Evolutionary conservation across 2,888 invertebrate genomes (phyloP), one percentile per base, ranked within the genome.

Genomic region (Brachyptera putata): DNA sequence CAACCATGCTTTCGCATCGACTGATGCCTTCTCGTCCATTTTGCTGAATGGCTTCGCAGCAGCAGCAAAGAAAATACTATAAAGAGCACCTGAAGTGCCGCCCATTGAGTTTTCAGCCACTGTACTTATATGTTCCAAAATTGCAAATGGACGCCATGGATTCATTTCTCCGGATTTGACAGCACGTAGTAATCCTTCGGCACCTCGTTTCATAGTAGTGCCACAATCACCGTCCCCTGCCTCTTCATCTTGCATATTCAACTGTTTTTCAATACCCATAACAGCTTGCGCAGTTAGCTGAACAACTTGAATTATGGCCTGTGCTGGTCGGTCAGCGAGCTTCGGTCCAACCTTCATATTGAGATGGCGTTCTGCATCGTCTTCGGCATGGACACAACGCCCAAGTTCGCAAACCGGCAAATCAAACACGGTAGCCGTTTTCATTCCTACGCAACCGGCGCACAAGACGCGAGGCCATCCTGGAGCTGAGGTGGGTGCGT

Each of bases 161-260:
- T 25, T 26, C 14, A 63, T 3, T n/a, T 46, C 36, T 9, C 30
- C 50, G 11, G 56, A 34, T 13, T 34, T 18, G 4, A 61, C 24
- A 16, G 63, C 61, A 24, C 49, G n/a, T 11, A 56, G 26, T 5
- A 61, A 37, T 80, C 82, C 81, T 67, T 78, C 72, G 16, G 81
- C 84, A 56, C 86, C 83, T 72, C 71, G 84, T 62, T 80, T 79
- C 11, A 87, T 70, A 0, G 84, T 84, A 13, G 80, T 80, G 2
- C 92, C 91, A 68, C 88, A 87, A 72, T 91, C 88, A 0, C 89
- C 88, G 68, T 89, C 87, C 0, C 88, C 89, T 65, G 79, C 81
- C 37, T 85, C 84, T 0, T 80, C 76, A 72, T 91, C 91, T 61
- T 91, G 78, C 34, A 74, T 74, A 72, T 59, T 59, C 14, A 63